Base-by-base conservation (phyloP, 2,888 invertebrate species). In the Chrysolina haemoptera region DNA sequence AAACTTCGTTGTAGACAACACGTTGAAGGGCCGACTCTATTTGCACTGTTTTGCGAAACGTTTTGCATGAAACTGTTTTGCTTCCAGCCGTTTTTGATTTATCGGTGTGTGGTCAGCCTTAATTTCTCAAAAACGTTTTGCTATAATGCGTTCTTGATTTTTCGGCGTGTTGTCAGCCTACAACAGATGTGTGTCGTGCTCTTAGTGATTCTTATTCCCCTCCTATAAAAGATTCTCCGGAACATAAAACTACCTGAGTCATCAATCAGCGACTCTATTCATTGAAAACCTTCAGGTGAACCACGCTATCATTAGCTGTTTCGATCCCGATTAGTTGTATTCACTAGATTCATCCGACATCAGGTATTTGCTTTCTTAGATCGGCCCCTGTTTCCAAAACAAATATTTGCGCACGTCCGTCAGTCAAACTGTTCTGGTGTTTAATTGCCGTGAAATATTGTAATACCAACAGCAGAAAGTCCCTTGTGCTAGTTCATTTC, bases 391-490 rank as follows among this genome's bases (percentile, higher is more conserved):
- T 80, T 79, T 68, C 65, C 70, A 80, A 73, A 78, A 79, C 81
- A 82, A 83, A 83, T 83, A 82, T 83, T 83, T 83, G 80, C 78
- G 77, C 77, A 80, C 79, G 77, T 77, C 77, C 74, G 78, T 79
- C 80, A 80, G 78, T 79, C 80, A 80, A 80, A 81, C 77, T 79
- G 74, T 80, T 79, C 80, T 70, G 77, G 80, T 79, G 82, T 81
- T 82, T 81, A 83, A 83, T 82, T 81, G 81, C 80, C 82, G 82
- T 80, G 80, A 82, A 82, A 82, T 83, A 82, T 82, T 82, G 80
- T 80, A 81, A 82, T 82, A 82, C 81, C 78, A 77, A 76, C 79
- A 73, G 78, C 73, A 74, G 78, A 79, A 74, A 68, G 68, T 71
- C 62, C 74, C 53, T 70, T 68, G 68, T 70, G 67, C 72, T 74